Evolutionary conservation across 2,888 invertebrate species (phyloP), one percentile per base, ranked within the genome.

Genomic region (Acrobasis suavella): DNA sequence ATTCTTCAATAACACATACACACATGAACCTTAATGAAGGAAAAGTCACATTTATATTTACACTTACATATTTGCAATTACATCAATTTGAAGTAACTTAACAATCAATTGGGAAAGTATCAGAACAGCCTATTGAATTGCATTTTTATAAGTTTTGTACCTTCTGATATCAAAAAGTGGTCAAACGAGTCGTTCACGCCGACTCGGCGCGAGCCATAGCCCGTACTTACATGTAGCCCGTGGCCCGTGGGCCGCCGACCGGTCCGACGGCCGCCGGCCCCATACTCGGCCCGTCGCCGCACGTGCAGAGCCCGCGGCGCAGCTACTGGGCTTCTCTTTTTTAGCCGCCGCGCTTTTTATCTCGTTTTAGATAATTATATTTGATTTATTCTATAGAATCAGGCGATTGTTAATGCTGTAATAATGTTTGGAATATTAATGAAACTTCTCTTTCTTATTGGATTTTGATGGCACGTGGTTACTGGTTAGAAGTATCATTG

Each of bases 271-370:
- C 67, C 32, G 32, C 32, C 32, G 5, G 32, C 7, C 32, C 62
- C 58, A 46, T 67, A 55, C 64, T 60, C 54, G 62, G 72, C 80
- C 80, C 72, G 66, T 66, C 60, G 51, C 72, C 84, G 89, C 89
- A 88, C 89, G 89, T 89, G 90, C 83, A 87, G 58, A 68, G 79
- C 89, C 78, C 71, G 77, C 70, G 86, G 87, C 88, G 67, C 72
- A 69, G 89, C 89, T 91, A 90, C 91, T 81, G 89, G 83, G 76
- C 78, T 86, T 85, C 77, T 69, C 81, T 86, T 85, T 86, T 69
- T 88, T 82, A 77, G 68, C 65, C 64, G 62, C 70, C 72, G 72
- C 77, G 68, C 70, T 75, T 75, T 78, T 78, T 60, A 16, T 79
- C 76, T 81, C 78, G 72, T 77, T 72, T 74, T 70, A 65, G 70